A percentile compares a stretch with the other conserved stretches of the same genome.
phyloP scores from a whole-genome alignment of 2,888 invertebrate species.

The Agrochola lychnidis region DNA sequence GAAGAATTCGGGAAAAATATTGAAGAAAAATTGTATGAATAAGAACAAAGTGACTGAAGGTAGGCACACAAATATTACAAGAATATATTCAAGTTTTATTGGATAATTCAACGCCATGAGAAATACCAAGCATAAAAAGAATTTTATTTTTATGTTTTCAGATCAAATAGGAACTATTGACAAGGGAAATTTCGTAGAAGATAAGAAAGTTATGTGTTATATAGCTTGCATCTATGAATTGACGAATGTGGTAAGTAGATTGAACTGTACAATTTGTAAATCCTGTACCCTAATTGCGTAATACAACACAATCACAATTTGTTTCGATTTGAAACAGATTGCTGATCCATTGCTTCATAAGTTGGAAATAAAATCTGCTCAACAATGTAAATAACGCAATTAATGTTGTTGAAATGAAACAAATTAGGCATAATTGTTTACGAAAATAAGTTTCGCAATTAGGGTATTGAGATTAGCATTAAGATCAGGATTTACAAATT shows the following conservation, averaged over 20 bases:
- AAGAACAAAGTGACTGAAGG: slow-evolving; percentile 89
- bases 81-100: not conserved
- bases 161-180: slow-evolving; percentile 83
- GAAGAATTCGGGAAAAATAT: slow-evolving; percentile 90
- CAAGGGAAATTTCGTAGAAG: slow-evolving; percentile 84
- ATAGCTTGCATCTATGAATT: slow-evolving; percentile 86
- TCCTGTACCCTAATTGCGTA: too few species aligned
- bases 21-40: slow-evolving; percentile 91
- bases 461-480: not conserved
- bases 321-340: too few species aligned
- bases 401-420: too few species aligned
- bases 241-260: slow-evolving; percentile 79
- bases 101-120: not conserved
- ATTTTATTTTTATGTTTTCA: slow-evolving; percentile 65
- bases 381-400: too few species aligned
- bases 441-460: too few species aligned
- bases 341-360: too few species aligned
- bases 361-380: too few species aligned
- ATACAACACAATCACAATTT: too few species aligned
- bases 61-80: slow-evolving; percentile 63
- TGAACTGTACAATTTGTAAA: not conserved
- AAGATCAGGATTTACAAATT: not conserved
- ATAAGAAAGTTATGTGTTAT: slow-evolving; percentile 86
- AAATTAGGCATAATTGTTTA: too few species aligned
- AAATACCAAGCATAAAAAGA: not conserved